phyloP scores from a whole-genome alignment of 2,113 vertebrate species.

The Prochilodus magdalenae region DNA sequence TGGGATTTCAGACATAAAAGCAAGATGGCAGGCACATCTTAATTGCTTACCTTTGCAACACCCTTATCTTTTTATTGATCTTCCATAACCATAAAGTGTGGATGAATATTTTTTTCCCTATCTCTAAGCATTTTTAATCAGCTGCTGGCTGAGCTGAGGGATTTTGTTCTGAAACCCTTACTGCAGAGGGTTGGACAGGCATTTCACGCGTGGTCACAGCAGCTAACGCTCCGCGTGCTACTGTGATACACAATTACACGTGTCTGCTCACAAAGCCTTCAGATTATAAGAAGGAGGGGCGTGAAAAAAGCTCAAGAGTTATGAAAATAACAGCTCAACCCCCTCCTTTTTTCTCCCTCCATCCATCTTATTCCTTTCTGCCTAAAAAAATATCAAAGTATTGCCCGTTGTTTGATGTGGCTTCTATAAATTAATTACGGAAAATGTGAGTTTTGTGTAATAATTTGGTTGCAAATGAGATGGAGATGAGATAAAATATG shows the following conservation, averaged over 20 bases:
- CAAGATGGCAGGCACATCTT: not conserved
- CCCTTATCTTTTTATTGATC: not conserved
- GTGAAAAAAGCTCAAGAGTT: constrained; percentile 13
- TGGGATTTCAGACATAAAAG: not conserved
- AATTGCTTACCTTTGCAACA: not conserved
- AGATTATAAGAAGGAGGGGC: constrained; percentile 39
- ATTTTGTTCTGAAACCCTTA: not conserved
- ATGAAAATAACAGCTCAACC: constrained; percentile 25
- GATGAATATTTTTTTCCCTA: constrained; percentile 7
- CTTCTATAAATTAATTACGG: constrained; percentile 61
- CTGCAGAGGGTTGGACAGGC: constrained; percentile 4
- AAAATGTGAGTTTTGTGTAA: constrained; percentile 57
- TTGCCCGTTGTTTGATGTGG: constrained; percentile 59
- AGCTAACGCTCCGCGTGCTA: not conserved
- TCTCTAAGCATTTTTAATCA: constrained; percentile 17
- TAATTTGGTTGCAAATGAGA: constrained; percentile 64
- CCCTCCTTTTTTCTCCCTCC: not conserved
- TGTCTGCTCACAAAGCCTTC: not conserved
- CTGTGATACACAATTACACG: not conserved
- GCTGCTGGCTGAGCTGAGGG: constrained; percentile 12
- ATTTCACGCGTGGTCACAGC: constrained; percentile 8
- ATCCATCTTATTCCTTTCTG: not conserved
- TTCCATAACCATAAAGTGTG: not conserved
- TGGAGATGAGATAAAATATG: constrained; percentile 68
- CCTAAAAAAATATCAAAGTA: constrained; percentile 52